Evolutionary conservation across 2,797 vertebrate genomes (phyloP), one percentile per base, ranked within the genome.

Genomic region (Darevskia mixta): DNA sequence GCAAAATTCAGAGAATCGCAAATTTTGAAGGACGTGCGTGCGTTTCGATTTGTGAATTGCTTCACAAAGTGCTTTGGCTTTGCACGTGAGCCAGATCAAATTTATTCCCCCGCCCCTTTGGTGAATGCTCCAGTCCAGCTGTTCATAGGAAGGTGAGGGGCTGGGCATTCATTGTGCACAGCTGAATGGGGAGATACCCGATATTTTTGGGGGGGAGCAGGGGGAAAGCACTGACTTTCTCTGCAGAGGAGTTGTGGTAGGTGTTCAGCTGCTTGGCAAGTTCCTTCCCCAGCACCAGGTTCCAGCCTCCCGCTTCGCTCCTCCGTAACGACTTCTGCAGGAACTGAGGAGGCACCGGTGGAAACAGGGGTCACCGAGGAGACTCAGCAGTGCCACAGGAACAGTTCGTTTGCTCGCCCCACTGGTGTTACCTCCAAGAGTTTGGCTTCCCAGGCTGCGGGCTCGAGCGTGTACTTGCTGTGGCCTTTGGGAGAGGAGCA

Each of bases 401-500:
- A 11, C 4, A 0, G 4, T 35, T 23, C 8, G 35, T 18, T 73
- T 32, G 10, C 61, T 23, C 15, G 11, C 11, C 25, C 5, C 9
- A 38, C 55, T 3, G 20, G 2, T 5, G 17, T 80, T 87, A 90
- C 89, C 85, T 87, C 76, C 81, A 90, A 58, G 32, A 90, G 58
- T 55, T 73, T 75, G 27, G 49, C 7, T 18, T 87, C 76, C 89
- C 89, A 90, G 0, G 41, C 8, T 8, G 81, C 43, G 1, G n/a
- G 67, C 5, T 83, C 15, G 17, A 90, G 29, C 0, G 85, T 87
- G 43, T 79, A 76, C 43, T 75, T 64, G 85, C 69, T 90, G 67
- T 75, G 43, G 29, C 89, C 89, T 90, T 49, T 3, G 7, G 23
- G 18, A 32, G 41, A 23, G 38, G 13, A 27, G 80, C 11, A 79